Percentiles rank a stretch among this genome's conserved stretches.
These are phyloP conservation scores for Pseudonaja textilis DNA, from an alignment of 2,113 vertebrate genomes.

Conservation along the genomic window DNA sequence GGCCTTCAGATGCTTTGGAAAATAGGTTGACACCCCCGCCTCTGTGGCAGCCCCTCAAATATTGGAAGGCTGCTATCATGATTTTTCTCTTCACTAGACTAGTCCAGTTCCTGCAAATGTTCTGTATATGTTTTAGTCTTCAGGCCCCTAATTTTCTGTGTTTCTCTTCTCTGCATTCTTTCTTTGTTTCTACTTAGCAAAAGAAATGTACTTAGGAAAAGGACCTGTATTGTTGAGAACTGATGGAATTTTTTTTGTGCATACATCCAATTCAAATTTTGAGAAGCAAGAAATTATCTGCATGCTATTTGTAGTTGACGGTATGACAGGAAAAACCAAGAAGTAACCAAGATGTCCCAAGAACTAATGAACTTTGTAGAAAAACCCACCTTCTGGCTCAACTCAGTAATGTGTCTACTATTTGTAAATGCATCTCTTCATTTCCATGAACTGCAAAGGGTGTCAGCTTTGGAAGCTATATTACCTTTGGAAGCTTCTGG, in stretches of 20 bases:
- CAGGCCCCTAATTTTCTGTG: too few species aligned
- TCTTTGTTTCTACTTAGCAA: too few species aligned
- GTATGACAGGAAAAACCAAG: background rate
- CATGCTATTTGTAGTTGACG: background rate
- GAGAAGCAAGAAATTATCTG: background rate
- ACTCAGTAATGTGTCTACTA: background rate
- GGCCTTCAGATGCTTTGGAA: too few species aligned
- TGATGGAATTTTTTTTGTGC: background rate
- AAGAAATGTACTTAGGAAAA: background rate
- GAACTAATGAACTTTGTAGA: background rate
- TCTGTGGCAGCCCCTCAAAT: too few species aligned
- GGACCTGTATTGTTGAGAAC: fast-evolving
- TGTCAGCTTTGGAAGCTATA: too few species aligned
- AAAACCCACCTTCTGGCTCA: background rate
- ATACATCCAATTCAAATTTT: background rate
- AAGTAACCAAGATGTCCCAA: background rate
- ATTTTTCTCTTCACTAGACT: too few species aligned
- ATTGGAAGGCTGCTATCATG: too few species aligned
- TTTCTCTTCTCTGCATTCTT: too few species aligned
- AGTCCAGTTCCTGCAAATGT: too few species aligned
- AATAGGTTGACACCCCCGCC: too few species aligned
- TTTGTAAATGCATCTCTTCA: background rate
- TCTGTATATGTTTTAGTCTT: too few species aligned
- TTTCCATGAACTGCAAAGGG: background rate
- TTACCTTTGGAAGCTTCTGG: too few species aligned